Conservation (phyloP, 2,113 vertebrate species). For the Bombycilla garrulus region DNA sequence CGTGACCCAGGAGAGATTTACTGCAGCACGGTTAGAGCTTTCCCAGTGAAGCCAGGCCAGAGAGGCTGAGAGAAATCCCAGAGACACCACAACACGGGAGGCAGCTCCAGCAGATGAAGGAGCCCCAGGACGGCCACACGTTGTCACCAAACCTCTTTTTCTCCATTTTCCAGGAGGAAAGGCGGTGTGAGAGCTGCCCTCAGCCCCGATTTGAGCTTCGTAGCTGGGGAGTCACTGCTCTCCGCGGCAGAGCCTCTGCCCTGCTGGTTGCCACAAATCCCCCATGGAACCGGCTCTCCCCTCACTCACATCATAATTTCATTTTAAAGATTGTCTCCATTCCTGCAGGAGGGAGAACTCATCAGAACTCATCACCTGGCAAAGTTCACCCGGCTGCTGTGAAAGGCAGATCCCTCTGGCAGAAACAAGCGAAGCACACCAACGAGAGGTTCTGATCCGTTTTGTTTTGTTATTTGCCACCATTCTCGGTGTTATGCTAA, state of each 20-base stretch:
- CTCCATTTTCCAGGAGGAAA: not conserved
- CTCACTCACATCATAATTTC: rapidly evolving
- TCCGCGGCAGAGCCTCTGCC: rapidly evolving
- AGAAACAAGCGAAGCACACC: rapidly evolving
- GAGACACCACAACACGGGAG: not conserved
- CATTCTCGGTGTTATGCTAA: rapidly evolving
- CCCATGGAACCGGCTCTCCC: not conserved
- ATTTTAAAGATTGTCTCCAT: rapidly evolving
- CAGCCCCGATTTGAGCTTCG: rapidly evolving
- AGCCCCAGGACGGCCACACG: not conserved
- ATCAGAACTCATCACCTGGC: not conserved
- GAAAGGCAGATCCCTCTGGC: not conserved
- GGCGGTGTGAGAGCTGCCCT: rapidly evolving
- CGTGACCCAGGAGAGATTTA: not conserved
- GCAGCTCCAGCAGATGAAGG: not conserved
- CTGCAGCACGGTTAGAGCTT: conserved; percentile 23
- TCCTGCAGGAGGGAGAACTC: not conserved
- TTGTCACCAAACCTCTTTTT: not conserved
- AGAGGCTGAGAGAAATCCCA: not conserved
- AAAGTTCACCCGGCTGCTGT: not conserved
- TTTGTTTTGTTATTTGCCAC: not conserved
- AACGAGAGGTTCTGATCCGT: not conserved
- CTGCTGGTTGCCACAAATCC: not conserved
- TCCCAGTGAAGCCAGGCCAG: not conserved
- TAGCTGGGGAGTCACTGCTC: not conserved